phyloP scores from a whole-genome alignment of 2,113 vertebrate species.

The Crypturellus undulatus region DNA sequence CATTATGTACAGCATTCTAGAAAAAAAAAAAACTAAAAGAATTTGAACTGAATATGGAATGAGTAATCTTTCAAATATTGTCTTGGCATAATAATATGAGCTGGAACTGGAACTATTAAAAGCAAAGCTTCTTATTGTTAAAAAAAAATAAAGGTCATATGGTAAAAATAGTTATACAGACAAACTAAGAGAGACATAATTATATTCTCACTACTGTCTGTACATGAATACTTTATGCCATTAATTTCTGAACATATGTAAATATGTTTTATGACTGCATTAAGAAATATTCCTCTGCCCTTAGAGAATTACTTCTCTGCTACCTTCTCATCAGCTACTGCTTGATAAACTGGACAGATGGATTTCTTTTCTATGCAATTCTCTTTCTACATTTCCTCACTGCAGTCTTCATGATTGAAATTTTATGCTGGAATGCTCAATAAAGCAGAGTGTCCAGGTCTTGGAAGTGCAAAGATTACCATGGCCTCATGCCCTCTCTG shows the following conservation, averaged over 20 bases:
- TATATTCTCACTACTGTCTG: conserved; percentile 43
- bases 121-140: conserved; percentile 48
- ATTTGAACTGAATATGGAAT: neutral
- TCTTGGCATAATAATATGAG: neutral
- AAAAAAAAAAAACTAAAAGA: neutral
- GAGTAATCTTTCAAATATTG: conserved; percentile 51
- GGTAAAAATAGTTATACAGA: conserved; percentile 49
- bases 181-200: conserved; percentile 43
- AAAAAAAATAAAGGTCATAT: neutral
- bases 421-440: neutral
- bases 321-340: neutral
- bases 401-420: accelerated
- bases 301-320: neutral
- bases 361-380: neutral
- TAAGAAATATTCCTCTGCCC: neutral
- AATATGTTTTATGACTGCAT: conserved; percentile 11
- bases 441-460: neutral
- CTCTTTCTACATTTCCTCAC: neutral
- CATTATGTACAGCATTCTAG: conserved; percentile 17
- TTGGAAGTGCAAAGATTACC: neutral
- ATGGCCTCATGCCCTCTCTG: neutral
- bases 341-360: neutral
- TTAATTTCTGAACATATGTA: conserved; percentile 59
- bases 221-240: conserved; percentile 33
- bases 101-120: conserved; percentile 28